Base-by-base conservation (phyloP, 2,797 vertebrate species). In the Aeoliscus strigatus region DNA sequence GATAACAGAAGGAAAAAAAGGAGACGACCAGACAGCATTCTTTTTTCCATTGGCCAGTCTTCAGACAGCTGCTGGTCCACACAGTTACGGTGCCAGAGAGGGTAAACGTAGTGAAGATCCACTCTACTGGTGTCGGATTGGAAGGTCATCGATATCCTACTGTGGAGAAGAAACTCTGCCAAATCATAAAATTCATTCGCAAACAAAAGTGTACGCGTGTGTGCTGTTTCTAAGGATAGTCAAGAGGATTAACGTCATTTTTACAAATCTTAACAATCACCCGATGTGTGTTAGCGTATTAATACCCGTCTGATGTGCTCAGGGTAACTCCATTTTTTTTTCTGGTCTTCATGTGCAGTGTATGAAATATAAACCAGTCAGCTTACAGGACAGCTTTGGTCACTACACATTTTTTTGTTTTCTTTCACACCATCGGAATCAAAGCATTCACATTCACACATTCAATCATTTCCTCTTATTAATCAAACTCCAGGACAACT, bases 1-100 rank as follows among this genome's bases (percentile, higher is more conserved):
- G 3, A 70, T 51, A 69, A 72, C 51, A 60, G n/a, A n/a, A n/a
- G n/a, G n/a, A n/a, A 37, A 23, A 66, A 44, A 60, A 49, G 18
- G 24, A 57, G 21, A 39, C 17, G 16, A 29, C 9, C 25, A 27
- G 30, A 66, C 32, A 48, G 30, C 5, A 15, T 38, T 1, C 14
- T 6, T 26, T 14, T 29, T 8, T n/a, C n/a, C n/a, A 8, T 17
- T 49, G 8, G 21, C 9, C 48, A 53, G 40, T 4, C 29, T 33
- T 49, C 32, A 39, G 36, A 41, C 44, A 40, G 32, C 26, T 55
- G 53, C 30, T 21, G 34, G 27, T 60, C 55, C 43, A 58, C 38
- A 61, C 23, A 18, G 38, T 39, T 27, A 51, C 0, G 15, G 32
- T 52, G 48, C 11, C 46, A 45, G 26, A 36, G 12, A 43, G 15